Evolutionary conservation across 2,888 invertebrate species (phyloP).

Genomic region (Beris chalybata): DNA sequence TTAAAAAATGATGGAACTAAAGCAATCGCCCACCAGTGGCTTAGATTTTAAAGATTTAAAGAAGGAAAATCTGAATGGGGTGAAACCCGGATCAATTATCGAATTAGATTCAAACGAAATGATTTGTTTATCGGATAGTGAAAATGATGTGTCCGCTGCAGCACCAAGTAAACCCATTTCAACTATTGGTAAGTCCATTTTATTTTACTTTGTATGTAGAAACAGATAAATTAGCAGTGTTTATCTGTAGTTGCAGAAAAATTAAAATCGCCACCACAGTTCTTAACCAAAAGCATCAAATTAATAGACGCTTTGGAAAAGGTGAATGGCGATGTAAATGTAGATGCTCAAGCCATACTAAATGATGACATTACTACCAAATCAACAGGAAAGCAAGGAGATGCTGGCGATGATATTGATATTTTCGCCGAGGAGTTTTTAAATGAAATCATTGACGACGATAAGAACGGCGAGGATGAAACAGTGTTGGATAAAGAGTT

Average conservation of each 20-base stretch:
- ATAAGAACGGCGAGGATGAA: background rate
- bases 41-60: constrained; percentile 28
- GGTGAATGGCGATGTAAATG: background rate
- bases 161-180: background rate
- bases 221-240: background rate
- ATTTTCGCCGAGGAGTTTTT: constrained; percentile 1
- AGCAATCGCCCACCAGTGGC: constrained; percentile 14
- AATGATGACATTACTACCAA: constrained; percentile 20
- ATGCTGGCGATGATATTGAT: constrained; percentile 4
- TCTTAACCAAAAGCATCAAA: background rate
- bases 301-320: background rate
- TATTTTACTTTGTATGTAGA: background rate
- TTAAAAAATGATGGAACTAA: constrained; percentile 32
- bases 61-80: constrained; percentile 20
- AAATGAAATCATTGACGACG: background rate
- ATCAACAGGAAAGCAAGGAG: background rate
- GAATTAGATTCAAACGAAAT: constrained; percentile 15
- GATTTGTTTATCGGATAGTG: constrained; percentile 16
- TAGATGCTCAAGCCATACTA: constrained; percentile 1
- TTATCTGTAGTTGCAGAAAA: background rate
- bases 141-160: background rate
- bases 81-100: background rate
- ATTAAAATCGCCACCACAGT: background rate
- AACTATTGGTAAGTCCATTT: background rate
- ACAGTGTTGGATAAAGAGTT: background rate